phyloP scores from a whole-genome alignment of 1,140 invertebrate genomes.

The Lucilia cuprina region DNA sequence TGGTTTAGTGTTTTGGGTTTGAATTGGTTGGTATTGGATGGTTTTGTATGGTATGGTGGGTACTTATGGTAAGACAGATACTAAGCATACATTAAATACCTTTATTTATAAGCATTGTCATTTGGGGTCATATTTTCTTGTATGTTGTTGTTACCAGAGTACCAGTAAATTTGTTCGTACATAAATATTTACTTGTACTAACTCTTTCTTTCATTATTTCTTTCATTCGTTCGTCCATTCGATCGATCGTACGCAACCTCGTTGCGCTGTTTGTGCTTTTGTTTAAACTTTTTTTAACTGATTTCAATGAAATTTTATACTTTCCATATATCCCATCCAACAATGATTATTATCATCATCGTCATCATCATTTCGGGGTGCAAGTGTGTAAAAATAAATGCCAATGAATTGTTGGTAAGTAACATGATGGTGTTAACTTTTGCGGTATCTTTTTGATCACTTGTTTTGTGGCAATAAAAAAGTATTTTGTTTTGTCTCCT shows the following conservation, averaged over 20 bases:
- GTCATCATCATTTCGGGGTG: not conserved
- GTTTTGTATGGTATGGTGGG: not conserved
- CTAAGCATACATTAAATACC: not conserved
- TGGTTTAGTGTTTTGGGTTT: not conserved
- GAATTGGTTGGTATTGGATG: not conserved
- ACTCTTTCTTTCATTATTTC: too few relatives aligned
- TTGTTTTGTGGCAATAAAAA: not conserved
- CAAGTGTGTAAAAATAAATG: conserved; percentile 11
- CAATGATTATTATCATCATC: too few relatives aligned
- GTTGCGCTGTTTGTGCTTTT: not conserved
- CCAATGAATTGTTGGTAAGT: conserved; percentile 14
- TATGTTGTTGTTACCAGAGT: not conserved
- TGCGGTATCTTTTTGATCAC: conserved; percentile 17
- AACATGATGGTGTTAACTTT: conserved; percentile 14
- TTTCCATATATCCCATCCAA: not conserved
- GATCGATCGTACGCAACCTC: too few relatives aligned
- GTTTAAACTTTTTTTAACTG: conserved; percentile 2
- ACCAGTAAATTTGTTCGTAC: not conserved
- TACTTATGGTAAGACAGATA: not conserved
- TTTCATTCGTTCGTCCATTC: not conserved
- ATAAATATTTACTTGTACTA: too few relatives aligned
- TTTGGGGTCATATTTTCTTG: not conserved
- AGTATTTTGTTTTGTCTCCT: not conserved
- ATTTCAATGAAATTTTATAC: conserved; percentile 12
- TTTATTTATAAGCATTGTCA: conserved; percentile 18